phyloP scores from a whole-genome alignment of 2,888 invertebrate species.

The Theodoxus fluviatilis region DNA sequence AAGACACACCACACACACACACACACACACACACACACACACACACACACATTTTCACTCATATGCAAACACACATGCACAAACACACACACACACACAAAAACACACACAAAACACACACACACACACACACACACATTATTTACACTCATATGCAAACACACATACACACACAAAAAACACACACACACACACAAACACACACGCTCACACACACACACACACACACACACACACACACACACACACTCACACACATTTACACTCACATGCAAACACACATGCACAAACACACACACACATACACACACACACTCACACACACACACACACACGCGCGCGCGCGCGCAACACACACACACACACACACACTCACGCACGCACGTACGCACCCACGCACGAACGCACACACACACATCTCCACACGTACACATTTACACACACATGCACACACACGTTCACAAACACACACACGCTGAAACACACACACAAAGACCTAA shows the following conservation, averaged over 20 bases:
- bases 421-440: neutral
- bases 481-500: neutral
- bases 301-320: slow-evolving; percentile 10
- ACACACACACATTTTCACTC: neutral
- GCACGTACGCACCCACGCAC: neutral
- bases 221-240: slow-evolving; percentile 1
- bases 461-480: slow-evolving; percentile 4
- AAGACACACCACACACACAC: slow-evolving; percentile 1
- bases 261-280: neutral
- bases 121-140: neutral
- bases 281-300: neutral
- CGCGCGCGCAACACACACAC: neutral
- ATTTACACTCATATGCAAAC: neutral
- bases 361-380: slow-evolving; percentile 1
- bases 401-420: neutral
- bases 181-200: neutral
- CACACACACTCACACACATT: neutral
- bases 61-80: neutral
- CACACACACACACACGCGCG: neutral
- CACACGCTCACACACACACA: slow-evolving; percentile 7
- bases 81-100: neutral
- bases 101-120: neutral
- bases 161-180: neutral
- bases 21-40: neutral
- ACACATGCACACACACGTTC: neutral